These are phyloP conservation scores for Pseudopleuronectes americanus DNA, from an alignment of 2,797 vertebrate species.

Conservation along the genomic window DNA sequence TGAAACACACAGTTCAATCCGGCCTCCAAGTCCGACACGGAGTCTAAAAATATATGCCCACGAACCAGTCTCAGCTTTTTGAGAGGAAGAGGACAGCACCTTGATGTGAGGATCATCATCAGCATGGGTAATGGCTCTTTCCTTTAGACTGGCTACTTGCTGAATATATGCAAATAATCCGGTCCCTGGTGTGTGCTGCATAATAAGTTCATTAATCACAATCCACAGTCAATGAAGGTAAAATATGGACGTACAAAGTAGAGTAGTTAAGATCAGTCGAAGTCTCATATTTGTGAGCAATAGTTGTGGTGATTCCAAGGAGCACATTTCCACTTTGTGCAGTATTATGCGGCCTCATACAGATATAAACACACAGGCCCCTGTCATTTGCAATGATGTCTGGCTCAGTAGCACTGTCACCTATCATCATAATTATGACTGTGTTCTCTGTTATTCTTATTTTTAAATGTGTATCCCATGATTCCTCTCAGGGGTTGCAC, in stretches of 20 bases:
- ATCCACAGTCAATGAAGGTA: conserved; percentile 55
- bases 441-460: conserved; percentile 65
- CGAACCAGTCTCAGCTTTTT: conserved; percentile 44
- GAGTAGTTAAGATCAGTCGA: conserved; percentile 54
- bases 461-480: conserved; percentile 77
- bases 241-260: conserved; percentile 50
- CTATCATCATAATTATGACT: conserved; percentile 79
- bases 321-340: conserved; percentile 69
- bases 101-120: conserved; percentile 73
- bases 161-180: conserved; percentile 71
- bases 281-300: conserved; percentile 62
- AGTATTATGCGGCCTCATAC: conserved; percentile 49
- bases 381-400: conserved; percentile 77
- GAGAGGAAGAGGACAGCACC: conserved; percentile 54
- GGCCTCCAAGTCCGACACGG: conserved; percentile 60
- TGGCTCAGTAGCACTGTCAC: conserved; percentile 77
- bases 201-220: conserved; percentile 73
- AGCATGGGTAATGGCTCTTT: conserved; percentile 59
- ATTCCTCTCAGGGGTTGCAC: conserved; percentile 75
- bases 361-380: conserved; percentile 73
- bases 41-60: conserved; percentile 74
- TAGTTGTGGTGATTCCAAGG: conserved; percentile 67
- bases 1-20: conserved; percentile 66
- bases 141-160: conserved; percentile 61
- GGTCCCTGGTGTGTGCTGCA: conserved; percentile 58